Evolutionary conservation across 2,797 vertebrate genomes (phyloP).

Genomic region (Sardinella longiceps): DNA sequence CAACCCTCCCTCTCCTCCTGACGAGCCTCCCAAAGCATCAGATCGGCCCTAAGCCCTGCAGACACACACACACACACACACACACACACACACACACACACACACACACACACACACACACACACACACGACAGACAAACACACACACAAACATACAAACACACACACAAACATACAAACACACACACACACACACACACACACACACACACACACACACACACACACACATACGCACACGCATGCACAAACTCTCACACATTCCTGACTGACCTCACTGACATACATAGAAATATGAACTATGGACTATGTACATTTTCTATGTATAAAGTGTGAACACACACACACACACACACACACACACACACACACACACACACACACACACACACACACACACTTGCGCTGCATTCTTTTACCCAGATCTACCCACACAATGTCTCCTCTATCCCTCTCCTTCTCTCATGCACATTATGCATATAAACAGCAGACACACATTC

Average conservation of each 20-base stretch:
- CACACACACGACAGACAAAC: slow-evolving; percentile 52
- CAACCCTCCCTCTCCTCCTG: neutral
- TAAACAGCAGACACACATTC: slow-evolving; percentile 32
- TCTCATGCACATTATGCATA: neutral
- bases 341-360: neutral
- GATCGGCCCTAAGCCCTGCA: slow-evolving; percentile 60
- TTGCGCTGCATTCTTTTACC: neutral
- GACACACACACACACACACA: slow-evolving; percentile 39
- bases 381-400: neutral
- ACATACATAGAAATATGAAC: neutral
- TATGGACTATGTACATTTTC: neutral
- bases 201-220: slow-evolving; percentile 48
- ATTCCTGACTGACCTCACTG: neutral
- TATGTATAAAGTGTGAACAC: neutral
- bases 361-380: neutral
- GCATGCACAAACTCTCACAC: neutral
- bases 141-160: slow-evolving; percentile 18
- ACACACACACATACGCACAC: slow-evolving; percentile 18
- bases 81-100: slow-evolving; percentile 39
- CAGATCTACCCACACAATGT: neutral
- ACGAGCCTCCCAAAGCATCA: slow-evolving; percentile 34
- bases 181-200: slow-evolving; percentile 29
- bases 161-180: slow-evolving; percentile 20
- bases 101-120: slow-evolving; percentile 42
- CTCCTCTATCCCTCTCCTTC: neutral